Evolutionary conservation across 1,140 invertebrate species (phyloP).

Genomic region (Sipha flava): DNA sequence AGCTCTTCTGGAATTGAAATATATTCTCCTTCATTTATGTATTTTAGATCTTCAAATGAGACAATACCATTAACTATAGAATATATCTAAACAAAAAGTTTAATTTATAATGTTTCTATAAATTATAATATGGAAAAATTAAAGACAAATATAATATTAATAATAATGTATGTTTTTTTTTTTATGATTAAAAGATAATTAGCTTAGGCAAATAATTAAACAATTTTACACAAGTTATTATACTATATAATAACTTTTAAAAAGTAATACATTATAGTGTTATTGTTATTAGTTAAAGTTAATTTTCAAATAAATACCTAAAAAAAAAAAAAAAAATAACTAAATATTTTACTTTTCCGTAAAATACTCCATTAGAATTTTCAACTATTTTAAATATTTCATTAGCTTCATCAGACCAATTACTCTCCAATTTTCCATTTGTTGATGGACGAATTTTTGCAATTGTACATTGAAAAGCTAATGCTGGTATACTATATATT

Average conservation of each 20-base stretch:
- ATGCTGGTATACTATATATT: slow-evolving; percentile 42
- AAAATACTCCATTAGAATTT: slow-evolving; percentile 43
- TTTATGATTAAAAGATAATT: too few relatives aligned
- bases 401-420: slow-evolving; percentile 54
- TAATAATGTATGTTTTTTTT: too few relatives aligned
- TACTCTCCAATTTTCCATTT: slow-evolving; percentile 47
- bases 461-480: slow-evolving; percentile 65
- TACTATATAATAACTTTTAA: too few relatives aligned
- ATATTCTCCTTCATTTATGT: not conserved
- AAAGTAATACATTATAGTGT: too few relatives aligned
- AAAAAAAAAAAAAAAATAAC: too few relatives aligned
- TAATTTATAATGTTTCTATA: not conserved
- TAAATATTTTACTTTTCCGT: slow-evolving; percentile 44
- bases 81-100: slow-evolving; percentile 54
- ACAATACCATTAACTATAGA: slow-evolving; percentile 67
- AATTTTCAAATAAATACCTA: too few relatives aligned
- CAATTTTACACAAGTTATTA: too few relatives aligned
- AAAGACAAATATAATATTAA: too few relatives aligned
- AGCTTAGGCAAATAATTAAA: too few relatives aligned
- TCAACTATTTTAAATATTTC: slow-evolving; percentile 46
- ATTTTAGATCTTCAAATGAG: slow-evolving; percentile 50
- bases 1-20: not conserved
- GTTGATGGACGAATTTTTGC: slow-evolving; percentile 56
- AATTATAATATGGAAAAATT: too few relatives aligned
- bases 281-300: too few relatives aligned